Evolutionary conservation across 64 coral and sea anemone species (phyloP), one percentile per base, ranked within the genome.

Genomic region (Acropora yongei): DNA sequence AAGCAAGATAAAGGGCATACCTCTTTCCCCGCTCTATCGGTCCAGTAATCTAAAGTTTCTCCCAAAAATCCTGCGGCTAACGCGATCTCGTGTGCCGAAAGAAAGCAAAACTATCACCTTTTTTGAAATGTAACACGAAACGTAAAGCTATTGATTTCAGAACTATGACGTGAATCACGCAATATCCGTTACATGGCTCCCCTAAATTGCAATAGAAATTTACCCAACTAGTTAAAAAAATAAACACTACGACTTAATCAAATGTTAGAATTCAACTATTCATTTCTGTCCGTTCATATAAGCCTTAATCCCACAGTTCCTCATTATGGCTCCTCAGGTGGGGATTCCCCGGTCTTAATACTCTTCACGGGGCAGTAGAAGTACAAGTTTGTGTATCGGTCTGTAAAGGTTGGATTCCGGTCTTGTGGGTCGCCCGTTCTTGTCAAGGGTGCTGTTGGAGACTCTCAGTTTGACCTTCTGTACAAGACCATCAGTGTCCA

Each of bases 401-500:
- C 19, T 41, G 63, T 68, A 60, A 4, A 86, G 83, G 2, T 10
- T 48, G 57, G 57, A 44, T 30, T 20, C 43, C 12, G 57, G 47
- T 86, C 83, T 0, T 10, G 68, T 45, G 19, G 57, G 83, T 41
- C 42, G 44, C 1, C 83, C 57, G 45, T 69, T 10, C 4, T 86
- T 43, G 5, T 86, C 47, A 8, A 86, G 57, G 6, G 30, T 68
- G 10, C 57, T 19, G 68, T 86, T 19, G 17, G 57, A 11, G 17
- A 86, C 57, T 9, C 12, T 86, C 1, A 86, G 10, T 14, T 68
- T 44, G 6, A 86, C 83, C 57, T 86, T 86, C 39, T 61, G n/a
- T 4, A 86, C 83, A n/a, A 86, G 83, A 41, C 83, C 83, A 86
- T 86, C 65, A 18, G 6, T 12, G 19, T 86, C 83, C 11, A 42